Percentiles rank a stretch among this genome's conserved stretches.
Conservation (phyloP, 2,797 vertebrate species). For the Takifugu rubripes region DNA sequence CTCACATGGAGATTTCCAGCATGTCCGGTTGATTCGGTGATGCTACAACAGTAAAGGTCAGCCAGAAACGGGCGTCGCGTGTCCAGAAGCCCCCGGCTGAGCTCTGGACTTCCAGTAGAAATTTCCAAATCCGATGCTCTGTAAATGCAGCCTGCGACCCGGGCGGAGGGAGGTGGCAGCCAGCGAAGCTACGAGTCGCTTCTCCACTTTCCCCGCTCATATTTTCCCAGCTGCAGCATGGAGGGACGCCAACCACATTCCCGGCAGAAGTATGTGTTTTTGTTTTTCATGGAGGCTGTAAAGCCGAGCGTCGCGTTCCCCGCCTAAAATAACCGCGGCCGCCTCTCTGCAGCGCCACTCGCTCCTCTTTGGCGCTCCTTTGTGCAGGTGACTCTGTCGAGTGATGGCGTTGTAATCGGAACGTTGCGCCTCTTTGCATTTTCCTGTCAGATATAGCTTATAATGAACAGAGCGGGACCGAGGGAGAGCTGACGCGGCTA, state of each 20-base stretch:
- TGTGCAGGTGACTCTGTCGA: constrained; percentile 15
- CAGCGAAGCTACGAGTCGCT: constrained; percentile 42
- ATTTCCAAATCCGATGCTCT: constrained; percentile 20
- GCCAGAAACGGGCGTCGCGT: constrained; percentile 24
- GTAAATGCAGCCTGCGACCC: constrained; percentile 39
- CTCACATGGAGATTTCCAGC: constrained; percentile 55
- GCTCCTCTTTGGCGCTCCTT: constrained; percentile 25
- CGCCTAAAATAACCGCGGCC: constrained; percentile 7
- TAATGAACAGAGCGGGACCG: too few species aligned
- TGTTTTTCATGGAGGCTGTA: constrained; percentile 25
- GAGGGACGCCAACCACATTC: constrained; percentile 35
- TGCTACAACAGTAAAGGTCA: constrained; percentile 40
- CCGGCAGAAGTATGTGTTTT: constrained; percentile 36
- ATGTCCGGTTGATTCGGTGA: constrained; percentile 56
- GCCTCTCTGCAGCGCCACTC: constrained; percentile 6
- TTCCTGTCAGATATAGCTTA: too few species aligned
- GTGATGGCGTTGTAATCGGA: constrained; percentile 15
- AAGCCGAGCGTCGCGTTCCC: background rate
- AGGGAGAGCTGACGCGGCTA: background rate
- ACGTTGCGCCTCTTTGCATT: background rate
- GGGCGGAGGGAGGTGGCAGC: constrained; percentile 44
- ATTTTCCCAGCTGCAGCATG: constrained; percentile 39
- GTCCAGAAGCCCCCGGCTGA: constrained; percentile 17
- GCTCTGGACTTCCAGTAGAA: constrained; percentile 7
- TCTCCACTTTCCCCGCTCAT: constrained; percentile 28